phyloP scores from a whole-genome alignment of 2,888 invertebrate genomes.

The Calephelis perditalis region DNA sequence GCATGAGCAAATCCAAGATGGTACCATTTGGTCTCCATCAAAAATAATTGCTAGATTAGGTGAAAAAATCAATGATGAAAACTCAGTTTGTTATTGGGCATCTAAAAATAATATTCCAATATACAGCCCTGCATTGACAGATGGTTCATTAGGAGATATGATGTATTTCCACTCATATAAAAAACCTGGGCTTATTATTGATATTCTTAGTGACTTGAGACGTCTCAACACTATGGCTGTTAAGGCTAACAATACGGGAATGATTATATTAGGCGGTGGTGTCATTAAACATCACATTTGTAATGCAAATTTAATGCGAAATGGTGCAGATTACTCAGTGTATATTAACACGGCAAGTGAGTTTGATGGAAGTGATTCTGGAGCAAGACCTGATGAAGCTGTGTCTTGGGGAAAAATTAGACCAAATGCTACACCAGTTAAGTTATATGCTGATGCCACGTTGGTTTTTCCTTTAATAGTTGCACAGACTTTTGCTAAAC shows the following conservation, averaged over 20 bases:
- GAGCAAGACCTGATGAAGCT: slow-evolving; percentile 98
- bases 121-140: slow-evolving; percentile 98
- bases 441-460: slow-evolving; percentile 96
- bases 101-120: slow-evolving; percentile 97
- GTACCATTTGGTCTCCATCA: slow-evolving; percentile 91
- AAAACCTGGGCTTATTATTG: slow-evolving; percentile 94
- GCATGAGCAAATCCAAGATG: slow-evolving; percentile 87
- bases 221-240: slow-evolving; percentile 96
- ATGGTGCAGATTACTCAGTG: slow-evolving; percentile 97
- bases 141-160: slow-evolving; percentile 99
- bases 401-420: slow-evolving; percentile 99
- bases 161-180: slow-evolving; percentile 98
- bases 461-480: slow-evolving; percentile 96
- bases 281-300: slow-evolving; percentile 99
- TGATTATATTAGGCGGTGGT: slow-evolving; percentile 97
- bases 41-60: slow-evolving; percentile 84
- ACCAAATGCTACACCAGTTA: slow-evolving; percentile 91
- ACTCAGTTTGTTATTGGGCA: slow-evolving; percentile 98
- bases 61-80: slow-evolving; percentile 91
- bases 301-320: slow-evolving; percentile 99
- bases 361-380: slow-evolving; percentile 98
- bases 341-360: slow-evolving; percentile 97
- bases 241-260: slow-evolving; percentile 94
- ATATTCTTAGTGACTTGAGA: slow-evolving; percentile 94
- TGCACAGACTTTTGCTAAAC: slow-evolving; percentile 95